phyloP scores from a whole-genome alignment of 2,888 invertebrate genomes.

The Drosophila quinaria region DNA sequence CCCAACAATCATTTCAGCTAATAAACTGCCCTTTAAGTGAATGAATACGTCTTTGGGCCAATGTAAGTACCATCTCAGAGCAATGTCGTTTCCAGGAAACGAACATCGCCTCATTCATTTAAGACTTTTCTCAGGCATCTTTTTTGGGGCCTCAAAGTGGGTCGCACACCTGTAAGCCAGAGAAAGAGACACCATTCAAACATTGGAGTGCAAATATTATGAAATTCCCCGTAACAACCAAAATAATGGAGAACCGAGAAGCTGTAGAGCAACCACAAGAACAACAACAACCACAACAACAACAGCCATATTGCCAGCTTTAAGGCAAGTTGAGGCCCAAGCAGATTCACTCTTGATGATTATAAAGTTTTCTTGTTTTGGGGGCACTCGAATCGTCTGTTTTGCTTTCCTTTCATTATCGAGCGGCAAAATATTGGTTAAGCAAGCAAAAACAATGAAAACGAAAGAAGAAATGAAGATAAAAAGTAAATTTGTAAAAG shows the following conservation, averaged over 20 bases:
- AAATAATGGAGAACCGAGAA: conserved; percentile 38
- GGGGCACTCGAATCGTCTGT: conserved; percentile 52
- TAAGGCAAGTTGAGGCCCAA: conserved; percentile 42
- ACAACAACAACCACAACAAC: conserved; percentile 33
- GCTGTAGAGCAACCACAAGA: conserved; percentile 29
- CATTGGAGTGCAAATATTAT: conserved; percentile 70
- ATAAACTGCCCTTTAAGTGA: conserved; percentile 29
- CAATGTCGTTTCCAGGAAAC: conserved; percentile 65
- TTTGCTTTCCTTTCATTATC: conserved; percentile 82
- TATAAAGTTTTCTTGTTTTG: conserved; percentile 74
- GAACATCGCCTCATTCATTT: conserved; percentile 65
- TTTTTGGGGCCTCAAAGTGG: conserved; percentile 50
- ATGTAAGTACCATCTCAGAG: conserved; percentile 35
- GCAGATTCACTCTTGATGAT: conserved; percentile 81
- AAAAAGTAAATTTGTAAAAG: conserved; percentile 55
- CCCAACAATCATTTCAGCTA: conserved; percentile 8
- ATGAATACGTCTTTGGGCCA: conserved; percentile 27
- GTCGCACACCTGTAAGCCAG: conserved; percentile 72
- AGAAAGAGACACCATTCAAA: conserved; percentile 41
- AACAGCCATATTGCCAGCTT: conserved; percentile 61
- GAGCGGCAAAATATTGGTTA: conserved; percentile 81
- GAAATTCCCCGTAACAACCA: conserved; percentile 63
- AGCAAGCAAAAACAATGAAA: conserved; percentile 78
- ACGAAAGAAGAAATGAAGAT: conserved; percentile 67
- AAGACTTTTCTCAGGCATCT: conserved; percentile 70